Base-by-base conservation (phyloP, 2,797 vertebrate species). In the Sebastes wilsoni region DNA sequence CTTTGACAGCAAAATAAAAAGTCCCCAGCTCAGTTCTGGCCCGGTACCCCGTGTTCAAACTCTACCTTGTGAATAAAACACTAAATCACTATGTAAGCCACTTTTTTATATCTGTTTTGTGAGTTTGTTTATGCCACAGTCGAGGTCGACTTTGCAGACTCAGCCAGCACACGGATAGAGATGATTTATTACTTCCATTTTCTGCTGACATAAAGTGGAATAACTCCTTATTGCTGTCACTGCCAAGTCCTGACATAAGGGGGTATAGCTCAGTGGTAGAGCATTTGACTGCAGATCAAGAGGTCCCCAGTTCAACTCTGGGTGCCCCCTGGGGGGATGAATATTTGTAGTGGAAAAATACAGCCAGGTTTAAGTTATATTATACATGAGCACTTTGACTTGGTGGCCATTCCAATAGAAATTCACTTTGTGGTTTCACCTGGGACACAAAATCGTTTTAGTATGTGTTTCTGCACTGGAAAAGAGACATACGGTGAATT, bases 261-360 rank as follows among this genome's bases (percentile, higher is more conserved):
- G 84, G 85, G 89, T 91, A 82, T 88, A 92, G 80, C 85, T 92
- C 92, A 91, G 87, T 85, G 89, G 87, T 75, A 87, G 90, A 85
- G 89, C 86, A 88, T 93, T 72, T 89, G 88, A 93, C 84, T 90
- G 80, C 87, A 92, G 90, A 82, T 89, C 83, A 90, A 91, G 75
- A 70, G 82, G 86, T 86, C 85, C 80, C 22, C 27, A 18, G 84
- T 80, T 92, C 77, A 87, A 66, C 3, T 74, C 30, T 30, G 8
- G 66, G n/a, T 62, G 14, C 20, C 56, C 22, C 14, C 65, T 54
- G 6, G 2, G 49, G 4, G 52, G 4, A 1, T 0, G 1, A 69
- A 20, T 4, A 12, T 7, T 18, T 52, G 42, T 20, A 49, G 1
- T 49, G 46, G 46, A 20, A 49, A 49, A 20, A 20, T 9, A 49